Conservation (phyloP, 2,888 invertebrate genomes). For the Diplolepis rosae region DNA sequence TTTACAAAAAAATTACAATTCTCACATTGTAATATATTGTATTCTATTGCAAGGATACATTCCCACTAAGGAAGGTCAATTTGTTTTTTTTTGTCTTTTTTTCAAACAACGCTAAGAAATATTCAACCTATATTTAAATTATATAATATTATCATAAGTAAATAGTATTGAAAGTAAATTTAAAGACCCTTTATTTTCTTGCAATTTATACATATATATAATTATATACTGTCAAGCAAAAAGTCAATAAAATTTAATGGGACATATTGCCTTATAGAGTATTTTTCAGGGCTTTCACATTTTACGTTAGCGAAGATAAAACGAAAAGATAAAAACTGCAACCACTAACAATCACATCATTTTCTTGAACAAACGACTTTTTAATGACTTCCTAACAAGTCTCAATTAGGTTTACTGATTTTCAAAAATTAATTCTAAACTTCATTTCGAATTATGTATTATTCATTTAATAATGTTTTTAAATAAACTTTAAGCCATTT, state of each 20-base stretch:
- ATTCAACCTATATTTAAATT: no score
- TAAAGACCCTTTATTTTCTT: neutral
- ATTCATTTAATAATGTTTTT: no score
- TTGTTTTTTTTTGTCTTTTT: no score
- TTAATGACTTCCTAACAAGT: constrained; percentile 13
- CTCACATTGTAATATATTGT: no score
- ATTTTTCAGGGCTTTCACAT: neutral
- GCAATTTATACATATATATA: neutral
- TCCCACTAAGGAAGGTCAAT: no score
- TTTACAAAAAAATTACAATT: no score
- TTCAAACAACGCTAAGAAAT: no score
- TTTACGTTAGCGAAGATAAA: neutral
- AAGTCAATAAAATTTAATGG: neutral
- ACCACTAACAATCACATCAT: neutral
- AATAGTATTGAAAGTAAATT: neutral
- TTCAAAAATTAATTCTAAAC: neutral
- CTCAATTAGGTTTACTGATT: neutral
- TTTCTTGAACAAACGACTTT: neutral
- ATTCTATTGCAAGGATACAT: no score
- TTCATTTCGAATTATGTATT: neutral
- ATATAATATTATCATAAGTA: no score
- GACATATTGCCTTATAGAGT: neutral
- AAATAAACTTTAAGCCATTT: no score
- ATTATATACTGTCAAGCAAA: constrained; percentile 17
- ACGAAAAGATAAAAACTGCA: constrained; percentile 7